Conservation (phyloP, 2,797 vertebrate genomes). For the Microchirus variegatus region DNA sequence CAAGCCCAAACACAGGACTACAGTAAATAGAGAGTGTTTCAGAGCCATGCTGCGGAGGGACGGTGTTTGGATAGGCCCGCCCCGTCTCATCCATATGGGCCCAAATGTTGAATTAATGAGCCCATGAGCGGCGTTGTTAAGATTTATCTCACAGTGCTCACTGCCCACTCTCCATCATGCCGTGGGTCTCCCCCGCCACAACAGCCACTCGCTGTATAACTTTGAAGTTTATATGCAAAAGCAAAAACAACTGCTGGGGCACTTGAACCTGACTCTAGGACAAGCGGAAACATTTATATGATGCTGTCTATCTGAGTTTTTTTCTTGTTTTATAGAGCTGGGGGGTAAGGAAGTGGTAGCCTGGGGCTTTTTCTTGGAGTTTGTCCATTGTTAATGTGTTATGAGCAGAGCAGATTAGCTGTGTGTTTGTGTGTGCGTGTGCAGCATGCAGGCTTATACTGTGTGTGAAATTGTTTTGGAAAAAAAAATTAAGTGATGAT, state of each 20-base stretch:
- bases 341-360: constrained; percentile 55
- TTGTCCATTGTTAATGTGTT: constrained; percentile 54
- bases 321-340: constrained; percentile 74
- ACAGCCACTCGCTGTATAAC: constrained; percentile 82
- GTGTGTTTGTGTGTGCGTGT: constrained; percentile 26
- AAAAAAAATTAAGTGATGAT: constrained; percentile 38
- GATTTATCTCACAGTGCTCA: constrained; percentile 90
- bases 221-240: constrained; percentile 88
- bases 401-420: constrained; percentile 66
- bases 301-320: constrained; percentile 75
- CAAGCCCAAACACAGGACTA: constrained; percentile 75
- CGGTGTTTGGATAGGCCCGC: constrained; percentile 76
- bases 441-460: neutral
- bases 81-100: constrained; percentile 85
- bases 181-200: constrained; percentile 77
- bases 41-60: constrained; percentile 62
- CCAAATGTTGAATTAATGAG: constrained; percentile 93
- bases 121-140: constrained; percentile 88
- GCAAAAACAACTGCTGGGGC: constrained; percentile 86
- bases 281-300: constrained; percentile 88
- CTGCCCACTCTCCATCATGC: constrained; percentile 76
- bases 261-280: constrained; percentile 85
- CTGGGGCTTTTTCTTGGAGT: constrained; percentile 51
- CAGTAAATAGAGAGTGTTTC: constrained; percentile 66
- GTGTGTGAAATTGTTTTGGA: constrained; percentile 40